Base-by-base conservation (phyloP, 2,888 invertebrate genomes). In the Lycia hirtaria region DNA sequence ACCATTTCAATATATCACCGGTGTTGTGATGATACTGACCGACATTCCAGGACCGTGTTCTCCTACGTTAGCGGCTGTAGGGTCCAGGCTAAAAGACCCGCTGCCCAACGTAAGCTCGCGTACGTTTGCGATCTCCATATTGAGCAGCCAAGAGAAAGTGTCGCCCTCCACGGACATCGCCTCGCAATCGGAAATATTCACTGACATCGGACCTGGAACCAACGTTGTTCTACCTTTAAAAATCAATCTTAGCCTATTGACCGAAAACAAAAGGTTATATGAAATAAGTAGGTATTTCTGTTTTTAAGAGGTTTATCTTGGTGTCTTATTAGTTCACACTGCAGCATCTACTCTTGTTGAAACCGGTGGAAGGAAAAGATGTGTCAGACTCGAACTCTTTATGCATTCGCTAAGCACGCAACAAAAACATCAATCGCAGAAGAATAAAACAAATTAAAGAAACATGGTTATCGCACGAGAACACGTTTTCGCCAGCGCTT, bases 91-190 rank as follows among this genome's bases (percentile, higher is more conserved):
- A 78, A 96, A 96, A 0, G 95, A 92, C 43, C 94, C 93, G 52
- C 93, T 88, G 15, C 92, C 90, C 28, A 96, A 83, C 51, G 92
- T 87, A 47, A 96, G 80, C 20, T 88, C 83, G 4, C 78, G 78
- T 12, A 96, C 94, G 63, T 94, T 92, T 56, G 76, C 87, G 62
- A 96, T 93, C 52, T 83, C 90, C 76, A 95, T 92, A 58, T 93
- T 92, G 41, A 94, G 87, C 24, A 96, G 88, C 92, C 95, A 94
- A 28, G 94, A 94, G 73, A 96, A 95, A 0, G 95, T 93, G 41
- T 92, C 91, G 15, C 93, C 93, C 70, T 94, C 93, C 60, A 96
- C 87, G 15, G 92, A 87, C 10, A 95, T 94, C 69, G 88, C 85
- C 54, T 87, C 85, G 73, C 94, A 94, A 60, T 93, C 85, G 47